Evolutionary conservation across 2,888 invertebrate genomes (phyloP).

Genomic region (Syrista parreyssii): DNA sequence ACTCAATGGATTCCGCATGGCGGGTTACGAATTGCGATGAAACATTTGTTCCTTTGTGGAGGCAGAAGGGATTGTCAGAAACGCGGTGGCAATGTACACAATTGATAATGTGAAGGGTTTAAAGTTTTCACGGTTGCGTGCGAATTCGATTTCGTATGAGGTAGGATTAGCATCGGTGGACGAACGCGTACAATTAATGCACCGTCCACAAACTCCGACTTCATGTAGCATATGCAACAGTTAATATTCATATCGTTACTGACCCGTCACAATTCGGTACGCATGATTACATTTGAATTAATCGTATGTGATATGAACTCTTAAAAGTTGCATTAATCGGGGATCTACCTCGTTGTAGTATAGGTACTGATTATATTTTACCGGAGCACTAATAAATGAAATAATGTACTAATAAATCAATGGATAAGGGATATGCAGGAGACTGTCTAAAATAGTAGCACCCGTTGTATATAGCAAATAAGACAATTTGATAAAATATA

Average conservation of each 20-base stretch:
- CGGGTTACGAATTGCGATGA: neutral
- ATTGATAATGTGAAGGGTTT: neutral
- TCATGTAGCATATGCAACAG: neutral
- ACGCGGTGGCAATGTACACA: neutral
- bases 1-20: neutral
- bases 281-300: neutral
- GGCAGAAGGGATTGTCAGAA: neutral
- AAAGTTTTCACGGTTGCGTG: neutral
- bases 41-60: neutral
- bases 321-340: neutral
- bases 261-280: conserved; percentile 9
- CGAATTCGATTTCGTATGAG: neutral
- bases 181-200: conserved; percentile 11
- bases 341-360: neutral
- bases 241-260: conserved; percentile 14
- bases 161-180: conserved; percentile 3
- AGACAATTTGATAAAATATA: neutral
- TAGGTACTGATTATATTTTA: neutral
- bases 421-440: neutral
- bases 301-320: neutral
- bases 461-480: neutral
- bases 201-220: neutral
- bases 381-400: neutral
- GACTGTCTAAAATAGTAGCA: neutral
- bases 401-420: neutral